Evolutionary conservation across 1,140 invertebrate genomes (phyloP), one percentile per base, ranked within the genome.

Genomic region (Epicauta chinensis): DNA sequence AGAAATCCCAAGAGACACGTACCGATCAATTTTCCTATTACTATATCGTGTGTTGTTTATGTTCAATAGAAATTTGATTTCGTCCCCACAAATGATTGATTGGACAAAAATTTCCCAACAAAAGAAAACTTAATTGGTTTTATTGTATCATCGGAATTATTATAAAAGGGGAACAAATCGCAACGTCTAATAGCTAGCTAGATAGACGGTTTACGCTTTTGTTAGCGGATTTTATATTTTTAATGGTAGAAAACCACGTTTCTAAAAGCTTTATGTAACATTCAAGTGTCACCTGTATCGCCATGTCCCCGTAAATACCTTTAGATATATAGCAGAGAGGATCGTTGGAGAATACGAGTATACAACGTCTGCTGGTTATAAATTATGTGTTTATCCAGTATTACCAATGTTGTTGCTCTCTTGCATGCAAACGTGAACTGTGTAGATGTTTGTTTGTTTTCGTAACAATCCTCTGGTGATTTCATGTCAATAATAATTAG

Each of bases 281-380:
- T 47, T 47, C 45, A 47, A 47, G 16, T 47, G 45, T 47, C 45
- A 47, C 45, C 45, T 47, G 45, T 47, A 47, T 37, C 16, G 44
- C 15, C 11, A 15, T 12, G 13, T 47, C 44, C 43, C 45, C 45
- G 45, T 38, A 47, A 47, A 47, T 47, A 47, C 45, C 45, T 37
- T 37, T 47, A 47, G 45, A 47, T 47, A 47, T 47, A 47, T 47
- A 29, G 45, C 45, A 23, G 44, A 23, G 23, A 47, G 45, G 36
- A 47, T 47, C 45, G 45, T 35, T 17, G 45, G 34, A 47, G 45
- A 47, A 47, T 47, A 47, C 45, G 45, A 47, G 32, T n/a, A n/a
- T n/a, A n/a, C n/a, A 47, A 47, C 45, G 45, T 47, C 45, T 47
- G 45, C 37, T 47, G 45, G 45, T 15, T 47, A 47, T 47, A 47